A percentile compares a stretch with the other conserved stretches of the same genome.
Evolutionary conservation across 1,140 invertebrate genomes (phyloP).

Genomic region (Watersipora subatra): DNA sequence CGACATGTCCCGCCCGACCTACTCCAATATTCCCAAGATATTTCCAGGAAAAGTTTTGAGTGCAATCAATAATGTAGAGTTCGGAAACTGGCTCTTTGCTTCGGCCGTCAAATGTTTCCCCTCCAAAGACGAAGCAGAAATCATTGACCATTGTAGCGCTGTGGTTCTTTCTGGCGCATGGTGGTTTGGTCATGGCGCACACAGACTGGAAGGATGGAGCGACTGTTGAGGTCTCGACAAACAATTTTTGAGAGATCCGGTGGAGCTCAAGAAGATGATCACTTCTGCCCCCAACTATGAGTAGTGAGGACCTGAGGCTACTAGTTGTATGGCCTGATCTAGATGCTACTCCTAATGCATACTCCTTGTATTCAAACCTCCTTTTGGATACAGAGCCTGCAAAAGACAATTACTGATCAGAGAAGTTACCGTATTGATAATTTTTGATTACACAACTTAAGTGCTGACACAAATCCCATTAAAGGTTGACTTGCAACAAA

Average conservation of each 20-base stretch:
- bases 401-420: no score
- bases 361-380: constrained; percentile 22
- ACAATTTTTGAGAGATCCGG: neutral
- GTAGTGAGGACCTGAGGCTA: constrained; percentile 17
- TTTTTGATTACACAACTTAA: no score
- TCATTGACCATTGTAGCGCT: constrained; percentile 15
- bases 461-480: no score
- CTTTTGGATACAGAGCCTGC: constrained; percentile 4
- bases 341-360: constrained; percentile 21
- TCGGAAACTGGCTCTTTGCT: constrained; percentile 27
- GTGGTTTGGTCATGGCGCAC: constrained; percentile 19
- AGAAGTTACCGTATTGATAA: no score
- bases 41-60: constrained; percentile 15
- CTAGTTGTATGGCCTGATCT: constrained; percentile 32
- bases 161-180: constrained; percentile 28
- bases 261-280: constrained; percentile 26
- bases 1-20: constrained; percentile 26
- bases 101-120: constrained; percentile 34
- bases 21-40: constrained; percentile 19
- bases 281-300: constrained; percentile 29
- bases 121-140: constrained; percentile 29
- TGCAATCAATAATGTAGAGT: constrained; percentile 22
- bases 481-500: no score
- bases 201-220: constrained; percentile 7
- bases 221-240: constrained; percentile 11